Evolutionary conservation across 2,113 vertebrate species (phyloP), one percentile per base, ranked within the genome.

Genomic region (Paradoxurus hermaphroditus): DNA sequence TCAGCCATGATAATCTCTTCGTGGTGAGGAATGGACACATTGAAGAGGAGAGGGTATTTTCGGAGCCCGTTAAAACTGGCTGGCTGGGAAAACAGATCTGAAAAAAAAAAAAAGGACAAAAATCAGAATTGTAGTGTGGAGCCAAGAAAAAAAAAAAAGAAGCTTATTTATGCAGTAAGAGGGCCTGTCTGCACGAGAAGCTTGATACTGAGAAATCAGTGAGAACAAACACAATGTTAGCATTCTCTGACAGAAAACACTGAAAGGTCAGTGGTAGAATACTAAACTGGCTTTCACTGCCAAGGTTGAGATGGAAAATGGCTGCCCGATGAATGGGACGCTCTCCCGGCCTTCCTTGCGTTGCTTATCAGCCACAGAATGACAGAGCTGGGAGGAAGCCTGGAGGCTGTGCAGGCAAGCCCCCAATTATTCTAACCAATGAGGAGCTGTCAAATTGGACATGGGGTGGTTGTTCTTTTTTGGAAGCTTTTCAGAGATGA

Each of bases 21-120:
- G 0, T 99, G 99, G 96, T 99, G 99, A 70, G 99, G 99, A 93
- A 99, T 98, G 77, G 99, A 99, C 59, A 99, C 98, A 0, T 99
- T 99, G 98, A 99, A 99, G 34, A 99, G 99, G 6, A 99, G 99
- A 2, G 99, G 99, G 94, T 99, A 99, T 94, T 98, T 99, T 97
- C 99, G 99, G 62, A 99, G 98, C 4, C 99, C 99, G 0, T 98
- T 98, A 4, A 98, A 94, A 81, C 98, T 99, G 3, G 97, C 68
- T 1, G 98, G 98, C 91, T 99, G 99, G 25, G 99, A 98, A 97
- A 99, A 99, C 75, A 98, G 97, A 97, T 99, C 99, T 99, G 97
- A 51, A 97, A 98, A 97, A 98, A 2, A 72, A 46, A 95, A 67
- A 97, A 56, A 96, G 93, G 68, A 39, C 21, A 56, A 25, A 78